Evolutionary conservation across 2,113 vertebrate species (phyloP), one percentile per base, ranked within the genome.

Genomic region (Ceratotherium simum): DNA sequence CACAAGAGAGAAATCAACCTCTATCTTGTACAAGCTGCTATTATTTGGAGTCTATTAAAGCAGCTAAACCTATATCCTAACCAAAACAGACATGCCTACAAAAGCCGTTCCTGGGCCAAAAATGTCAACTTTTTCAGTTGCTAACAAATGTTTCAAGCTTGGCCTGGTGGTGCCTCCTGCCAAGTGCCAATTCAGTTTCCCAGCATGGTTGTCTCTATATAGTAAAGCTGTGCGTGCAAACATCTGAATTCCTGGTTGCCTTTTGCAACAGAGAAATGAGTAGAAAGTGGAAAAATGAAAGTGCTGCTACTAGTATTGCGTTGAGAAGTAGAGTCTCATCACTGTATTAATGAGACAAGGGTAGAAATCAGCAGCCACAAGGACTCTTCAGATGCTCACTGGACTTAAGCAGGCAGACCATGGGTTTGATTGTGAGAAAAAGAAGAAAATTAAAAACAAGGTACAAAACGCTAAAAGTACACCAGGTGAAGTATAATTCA

Each of bases 361-460:
- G 48, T 48, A 83, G 79, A 69, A 85, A 23, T 39, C 42, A 60
- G 58, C 33, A 90, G 33, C 72, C 56, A 60, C 13, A 1, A 18
- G 6, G 31, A 56, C 46, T 78, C 64, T 48, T 83, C 18, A 83
- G 18, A 87, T 84, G 23, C 11, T 83, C 80, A 42, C 42, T 62
- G 13, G 6, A 80, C 42, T 64, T 69, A 23, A n/a, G 80, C 60
- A 95, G 60, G 36, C 56, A 70, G 12, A 65, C 6, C 17, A 21
- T 39, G 14, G 60, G 46, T 85, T 93, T 60, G 82, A 79, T 20
- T 39, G 33, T 80, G 42, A 17, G 39, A 33, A 83, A 93, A 86
- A 92, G 58, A 91, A 90, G 5, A 87, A 39, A 95, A 76, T 33
- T 33, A 87, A 88, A 93, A 67, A 69, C 8, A 31, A 82, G 33